These are phyloP conservation scores for Sebastes vulpes DNA, from an alignment of 2,797 vertebrate species.

Conservation along the genomic window DNA sequence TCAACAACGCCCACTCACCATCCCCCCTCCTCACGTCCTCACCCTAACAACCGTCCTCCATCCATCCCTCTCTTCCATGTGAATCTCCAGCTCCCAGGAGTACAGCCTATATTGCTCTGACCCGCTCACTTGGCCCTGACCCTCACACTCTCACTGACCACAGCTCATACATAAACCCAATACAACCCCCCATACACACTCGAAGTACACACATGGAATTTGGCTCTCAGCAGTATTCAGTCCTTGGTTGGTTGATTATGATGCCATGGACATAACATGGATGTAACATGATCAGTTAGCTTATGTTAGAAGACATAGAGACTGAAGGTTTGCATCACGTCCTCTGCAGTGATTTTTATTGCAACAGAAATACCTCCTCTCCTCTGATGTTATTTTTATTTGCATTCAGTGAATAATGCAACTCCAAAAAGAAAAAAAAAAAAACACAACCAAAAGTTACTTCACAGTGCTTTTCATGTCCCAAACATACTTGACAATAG, in stretches of 20 bases:
- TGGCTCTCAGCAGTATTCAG: conserved; percentile 33
- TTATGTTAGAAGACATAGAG: neutral
- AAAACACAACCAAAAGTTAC: conserved; percentile 39
- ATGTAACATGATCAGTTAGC: too few species aligned
- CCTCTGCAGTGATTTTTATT: conserved; percentile 25
- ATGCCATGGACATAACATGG: neutral
- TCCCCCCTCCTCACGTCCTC: neutral
- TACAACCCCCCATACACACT: neutral
- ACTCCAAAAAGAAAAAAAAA: neutral
- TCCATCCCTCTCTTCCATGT: neutral
- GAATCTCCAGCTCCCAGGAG: conserved; percentile 22
- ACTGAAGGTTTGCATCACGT: neutral
- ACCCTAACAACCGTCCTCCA: conserved; percentile 1
- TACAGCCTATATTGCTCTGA: neutral
- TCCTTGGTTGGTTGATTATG: conserved; percentile 48
- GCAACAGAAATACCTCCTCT: conserved; percentile 23
- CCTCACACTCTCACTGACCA: conserved; percentile 17
- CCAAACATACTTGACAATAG: conserved; percentile 71
- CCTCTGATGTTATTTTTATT: conserved; percentile 66
- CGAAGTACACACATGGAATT: neutral
- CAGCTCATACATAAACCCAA: neutral
- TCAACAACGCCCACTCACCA: neutral
- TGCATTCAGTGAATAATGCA: conserved; percentile 68
- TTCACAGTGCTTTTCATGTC: conserved; percentile 65
- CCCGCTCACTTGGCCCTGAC: conserved; percentile 27